These are phyloP conservation scores for Macrotrachela quadricornifera DNA, from an alignment of 1,140 invertebrate genomes.

Conservation along the genomic window DNA sequence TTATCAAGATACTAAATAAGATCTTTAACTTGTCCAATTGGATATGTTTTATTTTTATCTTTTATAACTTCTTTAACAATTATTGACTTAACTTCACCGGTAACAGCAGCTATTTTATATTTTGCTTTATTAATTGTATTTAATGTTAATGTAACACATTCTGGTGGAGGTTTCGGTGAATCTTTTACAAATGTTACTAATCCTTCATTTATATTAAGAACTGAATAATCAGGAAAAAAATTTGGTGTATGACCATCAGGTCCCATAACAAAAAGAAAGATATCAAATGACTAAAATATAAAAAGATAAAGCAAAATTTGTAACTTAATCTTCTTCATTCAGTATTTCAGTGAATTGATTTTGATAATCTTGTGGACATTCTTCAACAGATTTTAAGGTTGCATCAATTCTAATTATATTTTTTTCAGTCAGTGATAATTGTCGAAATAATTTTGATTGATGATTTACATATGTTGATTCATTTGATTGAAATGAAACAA, in stretches of 20 bases:
- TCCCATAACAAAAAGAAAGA: constrained; percentile 75
- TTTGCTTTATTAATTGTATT: constrained; percentile 71
- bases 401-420: constrained; percentile 26
- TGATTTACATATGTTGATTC: constrained; percentile 67
- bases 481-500: constrained; percentile 53
- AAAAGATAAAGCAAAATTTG: constrained; percentile 18
- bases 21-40: constrained; percentile 44
- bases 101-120: constrained; percentile 56
- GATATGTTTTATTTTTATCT: constrained; percentile 41
- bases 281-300: constrained; percentile 54
- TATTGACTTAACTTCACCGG: constrained; percentile 62
- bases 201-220: constrained; percentile 17
- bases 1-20: constrained; percentile 57
- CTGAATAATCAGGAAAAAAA: constrained; percentile 64
- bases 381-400: constrained; percentile 37
- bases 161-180: constrained; percentile 81
- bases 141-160: constrained; percentile 70
- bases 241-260: constrained; percentile 99
- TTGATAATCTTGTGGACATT: constrained; percentile 56
- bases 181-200: constrained; percentile 44
- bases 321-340: constrained; percentile 4
- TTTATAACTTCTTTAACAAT: constrained; percentile 49
- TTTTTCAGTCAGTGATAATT: constrained; percentile 25
- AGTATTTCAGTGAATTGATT: background rate
- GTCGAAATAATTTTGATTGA: constrained; percentile 35